Evolutionary conservation across 2,888 invertebrate species (phyloP).

Genomic region (Gortyna flavago): DNA sequence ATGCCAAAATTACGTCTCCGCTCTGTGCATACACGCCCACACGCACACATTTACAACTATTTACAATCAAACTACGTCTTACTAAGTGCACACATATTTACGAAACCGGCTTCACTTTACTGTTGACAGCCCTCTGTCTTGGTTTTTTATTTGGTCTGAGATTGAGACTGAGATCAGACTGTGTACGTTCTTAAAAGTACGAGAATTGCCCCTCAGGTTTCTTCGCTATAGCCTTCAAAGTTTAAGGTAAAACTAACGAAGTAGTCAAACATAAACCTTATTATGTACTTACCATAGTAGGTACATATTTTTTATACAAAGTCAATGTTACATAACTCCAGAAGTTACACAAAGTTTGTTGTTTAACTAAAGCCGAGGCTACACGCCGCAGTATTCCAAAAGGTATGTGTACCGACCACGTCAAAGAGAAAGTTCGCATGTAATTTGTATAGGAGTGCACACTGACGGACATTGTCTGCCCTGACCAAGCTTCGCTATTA

Average conservation of each 20-base stretch:
- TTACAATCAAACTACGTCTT: no score
- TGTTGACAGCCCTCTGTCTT: no score
- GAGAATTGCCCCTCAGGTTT: not conserved
- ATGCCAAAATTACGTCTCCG: no score
- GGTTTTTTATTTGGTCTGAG: no score
- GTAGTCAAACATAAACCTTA: not conserved
- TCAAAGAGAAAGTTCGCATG: constrained; percentile 77
- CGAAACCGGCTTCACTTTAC: no score
- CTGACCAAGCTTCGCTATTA: constrained; percentile 44
- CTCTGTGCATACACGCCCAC: no score
- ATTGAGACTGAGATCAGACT: no score
- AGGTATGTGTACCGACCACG: constrained; percentile 68
- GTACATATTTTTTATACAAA: constrained; percentile 34
- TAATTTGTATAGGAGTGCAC: constrained; percentile 71
- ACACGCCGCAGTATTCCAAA: constrained; percentile 68
- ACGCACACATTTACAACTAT: no score
- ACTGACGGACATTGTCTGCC: constrained; percentile 52
- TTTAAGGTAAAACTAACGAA: not conserved
- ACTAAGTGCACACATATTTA: no score
- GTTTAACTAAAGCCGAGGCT: constrained; percentile 62
- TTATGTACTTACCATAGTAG: not conserved
- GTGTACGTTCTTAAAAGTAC: no score
- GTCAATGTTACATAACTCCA: constrained; percentile 38
- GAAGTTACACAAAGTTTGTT: constrained; percentile 59
- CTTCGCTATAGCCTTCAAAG: not conserved